Conservation (phyloP, 2,888 invertebrate species). For the Corbicula japonica region DNA sequence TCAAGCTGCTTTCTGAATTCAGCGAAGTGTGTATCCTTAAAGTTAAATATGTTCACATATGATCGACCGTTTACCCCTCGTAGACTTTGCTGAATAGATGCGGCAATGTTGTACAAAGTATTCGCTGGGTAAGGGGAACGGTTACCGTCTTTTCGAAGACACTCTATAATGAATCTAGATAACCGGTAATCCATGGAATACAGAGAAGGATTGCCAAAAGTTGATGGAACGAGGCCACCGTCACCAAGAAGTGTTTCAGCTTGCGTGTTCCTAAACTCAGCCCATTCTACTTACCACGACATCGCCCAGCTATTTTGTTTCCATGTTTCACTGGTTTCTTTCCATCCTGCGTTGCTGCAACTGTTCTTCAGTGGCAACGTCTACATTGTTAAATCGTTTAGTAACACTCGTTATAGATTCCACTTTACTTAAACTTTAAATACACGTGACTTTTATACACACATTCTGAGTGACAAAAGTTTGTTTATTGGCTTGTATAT, state of each 20-base stretch:
- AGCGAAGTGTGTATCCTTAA: no score
- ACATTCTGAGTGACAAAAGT: no score
- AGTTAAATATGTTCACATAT: not conserved
- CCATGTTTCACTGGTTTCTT: not conserved
- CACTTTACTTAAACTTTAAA: no score
- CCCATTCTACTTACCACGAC: slow-evolving; percentile 3
- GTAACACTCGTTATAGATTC: not conserved
- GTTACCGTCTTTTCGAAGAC: slow-evolving; percentile 24
- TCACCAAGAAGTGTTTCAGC: slow-evolving; percentile 5
- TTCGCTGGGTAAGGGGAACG: slow-evolving; percentile 17
- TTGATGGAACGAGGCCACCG: not conserved
- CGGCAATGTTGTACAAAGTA: slow-evolving; percentile 28
- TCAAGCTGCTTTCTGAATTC: no score
- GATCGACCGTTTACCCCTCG: slow-evolving; percentile 4
- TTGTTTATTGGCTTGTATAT: no score
- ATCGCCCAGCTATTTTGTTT: slow-evolving; percentile 18
- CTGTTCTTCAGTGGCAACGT: not conserved
- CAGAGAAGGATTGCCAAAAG: not conserved
- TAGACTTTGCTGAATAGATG: slow-evolving; percentile 22
- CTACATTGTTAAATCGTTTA: slow-evolving; percentile 7
- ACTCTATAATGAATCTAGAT: slow-evolving; percentile 33
- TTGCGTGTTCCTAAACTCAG: not conserved
- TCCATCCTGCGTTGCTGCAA: not conserved
- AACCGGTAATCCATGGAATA: slow-evolving; percentile 26
- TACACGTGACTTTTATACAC: no score